Percentiles rank a stretch among this genome's conserved stretches.
Conservation (phyloP, 2,113 vertebrate species). For the Pagrus major region DNA sequence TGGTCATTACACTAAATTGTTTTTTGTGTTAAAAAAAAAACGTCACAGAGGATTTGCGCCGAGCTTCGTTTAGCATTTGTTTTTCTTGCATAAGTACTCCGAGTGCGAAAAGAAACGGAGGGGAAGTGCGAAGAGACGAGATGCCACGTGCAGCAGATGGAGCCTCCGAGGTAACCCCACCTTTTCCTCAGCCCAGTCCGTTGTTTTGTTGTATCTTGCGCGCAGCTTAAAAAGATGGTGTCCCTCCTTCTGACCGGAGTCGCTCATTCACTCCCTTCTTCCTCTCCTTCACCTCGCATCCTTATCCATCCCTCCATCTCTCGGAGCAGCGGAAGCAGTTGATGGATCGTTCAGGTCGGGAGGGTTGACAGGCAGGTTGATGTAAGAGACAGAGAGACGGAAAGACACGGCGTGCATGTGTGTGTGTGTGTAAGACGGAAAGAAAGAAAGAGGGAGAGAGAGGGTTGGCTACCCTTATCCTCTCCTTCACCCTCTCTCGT, state of each 20-base stretch:
- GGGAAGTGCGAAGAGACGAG: not conserved
- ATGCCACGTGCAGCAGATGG: not conserved
- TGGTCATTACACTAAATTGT: conserved; percentile 66
- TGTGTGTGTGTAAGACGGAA: not conserved
- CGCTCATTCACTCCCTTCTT: conserved; percentile 22
- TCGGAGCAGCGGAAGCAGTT: conserved; percentile 43
- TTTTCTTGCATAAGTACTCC: conserved; percentile 33
- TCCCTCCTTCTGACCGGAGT: conserved; percentile 18
- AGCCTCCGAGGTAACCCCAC: not conserved
- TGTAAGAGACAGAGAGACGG: conserved; percentile 62
- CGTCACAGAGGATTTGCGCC: conserved; percentile 36
- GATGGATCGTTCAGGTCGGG: conserved; percentile 68
- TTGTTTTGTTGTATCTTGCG: conserved; percentile 6
- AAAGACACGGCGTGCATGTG: conserved; percentile 23
- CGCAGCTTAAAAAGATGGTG: not conserved
- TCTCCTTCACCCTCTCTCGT: not conserved
- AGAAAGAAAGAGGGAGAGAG: not conserved
- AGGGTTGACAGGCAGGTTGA: conserved; percentile 72
- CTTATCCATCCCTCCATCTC: conserved; percentile 39
- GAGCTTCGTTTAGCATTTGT: conserved; percentile 53
- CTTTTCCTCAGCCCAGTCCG: not conserved
- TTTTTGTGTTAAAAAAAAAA: conserved; percentile 21
- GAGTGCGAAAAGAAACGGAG: conserved; percentile 27
- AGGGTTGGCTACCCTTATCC: conserved; percentile 9
- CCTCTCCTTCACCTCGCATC: conserved; percentile 41